These are phyloP conservation scores for Trachelus troglodyta DNA, from an alignment of 2,888 invertebrate genomes.

Conservation along the genomic window DNA sequence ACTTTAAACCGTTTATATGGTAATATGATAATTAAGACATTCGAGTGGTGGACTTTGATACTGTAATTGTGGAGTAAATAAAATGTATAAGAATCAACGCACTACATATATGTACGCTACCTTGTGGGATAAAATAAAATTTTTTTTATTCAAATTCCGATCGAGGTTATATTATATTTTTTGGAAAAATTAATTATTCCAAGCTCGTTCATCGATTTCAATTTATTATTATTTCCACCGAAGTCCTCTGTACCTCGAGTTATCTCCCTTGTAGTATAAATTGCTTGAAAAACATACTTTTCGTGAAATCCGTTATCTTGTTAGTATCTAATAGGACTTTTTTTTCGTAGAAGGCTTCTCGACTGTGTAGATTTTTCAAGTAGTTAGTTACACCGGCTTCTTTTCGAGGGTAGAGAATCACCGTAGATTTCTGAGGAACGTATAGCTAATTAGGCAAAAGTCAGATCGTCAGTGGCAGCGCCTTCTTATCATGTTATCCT, in stretches of 20 bases:
- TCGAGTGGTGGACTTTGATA: conserved; percentile 15
- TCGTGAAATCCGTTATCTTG: not conserved
- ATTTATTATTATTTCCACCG: not conserved
- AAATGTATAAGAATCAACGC: not conserved
- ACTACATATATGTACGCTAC: not conserved
- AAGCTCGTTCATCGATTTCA: not conserved
- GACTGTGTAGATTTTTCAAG: not conserved
- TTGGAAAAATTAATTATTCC: not conserved
- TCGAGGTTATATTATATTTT: not conserved
- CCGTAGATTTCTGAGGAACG: conserved; percentile 23
- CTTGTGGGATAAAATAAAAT: not conserved
- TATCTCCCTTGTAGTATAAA: not conserved
- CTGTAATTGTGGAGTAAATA: not conserved
- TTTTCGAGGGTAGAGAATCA: not conserved
- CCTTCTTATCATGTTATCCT: conserved; percentile 33
- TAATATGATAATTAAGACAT: conserved; percentile 49
- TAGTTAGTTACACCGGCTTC: not conserved
- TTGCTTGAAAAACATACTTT: not conserved
- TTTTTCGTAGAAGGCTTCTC: not conserved
- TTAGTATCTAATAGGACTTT: not conserved
- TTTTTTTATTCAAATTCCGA: not conserved
- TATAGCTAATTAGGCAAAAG: conserved; percentile 51
- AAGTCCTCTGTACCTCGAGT: not conserved
- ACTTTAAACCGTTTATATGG: conserved; percentile 13
- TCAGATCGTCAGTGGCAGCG: conserved; percentile 39